Evolutionary conservation across 2,113 vertebrate genomes (phyloP), one percentile per base, ranked within the genome.

Genomic region (Oryzias curvinotus): DNA sequence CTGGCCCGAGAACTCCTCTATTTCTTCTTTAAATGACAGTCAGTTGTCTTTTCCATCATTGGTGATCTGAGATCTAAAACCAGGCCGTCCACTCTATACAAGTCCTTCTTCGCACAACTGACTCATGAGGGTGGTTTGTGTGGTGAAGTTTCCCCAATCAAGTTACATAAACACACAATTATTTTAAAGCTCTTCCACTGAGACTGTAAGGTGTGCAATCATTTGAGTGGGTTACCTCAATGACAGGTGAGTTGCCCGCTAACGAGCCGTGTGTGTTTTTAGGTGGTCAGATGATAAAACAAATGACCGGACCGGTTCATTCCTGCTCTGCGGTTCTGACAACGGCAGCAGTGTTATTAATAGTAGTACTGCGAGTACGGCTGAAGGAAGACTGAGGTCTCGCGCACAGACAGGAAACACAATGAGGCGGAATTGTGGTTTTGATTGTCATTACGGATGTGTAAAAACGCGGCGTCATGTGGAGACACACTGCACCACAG

Each of bases 271-370:
- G 63, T 62, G 63, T 53, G 14, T 66, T 75, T 82, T 81, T 79
- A 87, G 87, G 83, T 84, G 85, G 80, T 74, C 78, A 70, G 5
- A 75, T 67, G 62, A 84, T 65, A 60, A 57, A 59, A 78, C 75
- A 62, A 70, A 69, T 51, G 70, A 69, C 62, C 42, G 69, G 84
- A 86, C 81, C 78, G 10, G 2, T 67, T 62, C 62, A 21, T 51
- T 57, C 51, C 70, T 55, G 13, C 15, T 5, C 41, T 68, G n/a
- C 56, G 78, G 67, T 7, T 42, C 77, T 42, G 67, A 80, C 75
- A 73, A 68, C 81, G 58, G 72, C 56, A 49, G n/a, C 52, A 62
- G 44, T 71, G 2, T 85, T 73, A 62, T 50, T 72, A 68, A 71
- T 45, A 65, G 71, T n/a, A n/a, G n/a, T n/a, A n/a, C n/a, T 52